Percentiles rank a stretch among this genome's conserved stretches.
Conservation (phyloP, 2,113 vertebrate genomes). For the Mirza zaza region DNA sequence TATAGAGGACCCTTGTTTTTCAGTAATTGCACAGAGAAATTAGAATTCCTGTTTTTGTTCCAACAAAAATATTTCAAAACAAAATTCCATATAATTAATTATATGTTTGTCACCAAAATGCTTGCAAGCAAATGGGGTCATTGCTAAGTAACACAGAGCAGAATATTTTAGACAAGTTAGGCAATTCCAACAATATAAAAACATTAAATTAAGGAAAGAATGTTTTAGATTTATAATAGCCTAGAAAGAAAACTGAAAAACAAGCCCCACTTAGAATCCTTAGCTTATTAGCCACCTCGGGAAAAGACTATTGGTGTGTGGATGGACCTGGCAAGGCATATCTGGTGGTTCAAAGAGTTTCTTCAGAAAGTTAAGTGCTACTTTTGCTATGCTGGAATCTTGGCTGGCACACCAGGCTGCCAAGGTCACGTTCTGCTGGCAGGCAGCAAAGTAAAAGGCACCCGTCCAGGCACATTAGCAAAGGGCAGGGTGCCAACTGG, state of each 20-base stretch:
- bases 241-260: neutral
- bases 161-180: slow-evolving; percentile 53
- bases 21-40: slow-evolving; percentile 54
- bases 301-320: neutral
- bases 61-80: slow-evolving; percentile 67
- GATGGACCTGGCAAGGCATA: neutral
- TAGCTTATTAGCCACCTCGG: neutral
- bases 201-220: slow-evolving; percentile 16
- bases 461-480: neutral
- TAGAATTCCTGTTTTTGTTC: slow-evolving; percentile 50
- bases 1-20: slow-evolving; percentile 64
- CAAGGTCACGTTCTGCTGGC: neutral
- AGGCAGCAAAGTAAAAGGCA: neutral
- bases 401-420: neutral
- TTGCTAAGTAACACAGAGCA: slow-evolving; percentile 38
- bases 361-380: slow-evolving; percentile 29
- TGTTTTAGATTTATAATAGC: neutral
- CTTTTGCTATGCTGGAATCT: neutral
- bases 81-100: slow-evolving; percentile 58
- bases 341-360: neutral
- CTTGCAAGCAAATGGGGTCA: slow-evolving; percentile 56
- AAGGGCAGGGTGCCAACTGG: neutral
- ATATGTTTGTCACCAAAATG: slow-evolving; percentile 51
- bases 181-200: slow-evolving; percentile 25
- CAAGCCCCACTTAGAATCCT: neutral